phyloP scores from a whole-genome alignment of 2,113 vertebrate species.

The Daboia siamensis region DNA sequence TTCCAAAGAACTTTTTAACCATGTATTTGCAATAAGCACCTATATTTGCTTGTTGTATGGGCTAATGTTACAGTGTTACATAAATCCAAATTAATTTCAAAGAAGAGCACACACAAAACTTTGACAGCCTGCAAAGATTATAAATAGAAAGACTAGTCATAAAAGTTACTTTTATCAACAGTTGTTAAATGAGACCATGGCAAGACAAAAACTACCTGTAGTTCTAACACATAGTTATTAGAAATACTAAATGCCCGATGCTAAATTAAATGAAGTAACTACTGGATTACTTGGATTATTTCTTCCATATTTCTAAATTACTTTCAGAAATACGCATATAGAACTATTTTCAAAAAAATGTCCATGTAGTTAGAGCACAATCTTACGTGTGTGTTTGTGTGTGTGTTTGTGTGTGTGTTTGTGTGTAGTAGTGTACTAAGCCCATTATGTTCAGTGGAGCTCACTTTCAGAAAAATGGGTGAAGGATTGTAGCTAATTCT shows the following conservation, averaged over 20 bases:
- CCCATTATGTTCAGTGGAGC: not conserved
- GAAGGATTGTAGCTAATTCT: not conserved
- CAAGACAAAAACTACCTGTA: not conserved
- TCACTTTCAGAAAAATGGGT: not conserved
- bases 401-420: no score
- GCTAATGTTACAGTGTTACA: not conserved
- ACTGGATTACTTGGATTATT: not conserved
- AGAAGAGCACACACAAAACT: not conserved
- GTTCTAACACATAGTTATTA: not conserved
- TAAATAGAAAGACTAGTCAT: not conserved
- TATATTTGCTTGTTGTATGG: not conserved
- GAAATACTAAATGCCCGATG: not conserved
- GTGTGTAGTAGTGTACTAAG: not conserved
- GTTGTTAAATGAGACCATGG: not conserved
- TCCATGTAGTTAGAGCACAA: not conserved
- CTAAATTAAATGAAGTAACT: not conserved
- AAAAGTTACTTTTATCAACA: not conserved
- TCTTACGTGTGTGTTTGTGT: not conserved
- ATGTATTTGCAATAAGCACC: not conserved
- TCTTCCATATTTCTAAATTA: not conserved
- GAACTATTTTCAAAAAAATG: not conserved
- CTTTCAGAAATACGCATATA: not conserved
- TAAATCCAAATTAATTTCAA: not conserved
- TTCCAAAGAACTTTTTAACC: not conserved
- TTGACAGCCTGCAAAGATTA: not conserved